Conservation (phyloP, 2,797 vertebrate genomes). For the Cirrhinus molitorella region DNA sequence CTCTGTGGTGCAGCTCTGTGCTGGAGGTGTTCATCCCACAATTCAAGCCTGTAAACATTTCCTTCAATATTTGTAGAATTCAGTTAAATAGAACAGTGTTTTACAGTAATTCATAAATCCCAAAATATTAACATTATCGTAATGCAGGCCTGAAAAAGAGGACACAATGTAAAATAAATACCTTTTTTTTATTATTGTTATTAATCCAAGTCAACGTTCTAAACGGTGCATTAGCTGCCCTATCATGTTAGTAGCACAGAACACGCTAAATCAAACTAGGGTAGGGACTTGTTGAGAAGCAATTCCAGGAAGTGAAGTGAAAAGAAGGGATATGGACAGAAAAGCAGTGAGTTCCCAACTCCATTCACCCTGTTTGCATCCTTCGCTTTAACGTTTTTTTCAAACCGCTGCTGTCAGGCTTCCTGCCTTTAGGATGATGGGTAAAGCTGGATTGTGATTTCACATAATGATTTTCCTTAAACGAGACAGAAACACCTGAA, state of each 20-base stretch:
- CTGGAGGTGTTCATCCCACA: slow-evolving; percentile 8
- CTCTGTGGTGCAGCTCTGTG: slow-evolving; percentile 29
- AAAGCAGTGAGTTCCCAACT: slow-evolving; percentile 36
- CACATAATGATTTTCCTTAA: slow-evolving; percentile 58
- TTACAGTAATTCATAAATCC: slow-evolving; percentile 24
- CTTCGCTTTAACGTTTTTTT: slow-evolving; percentile 47
- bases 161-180: slow-evolving; percentile 14
- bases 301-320: slow-evolving; percentile 50
- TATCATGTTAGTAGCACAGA: slow-evolving; percentile 37
- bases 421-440: slow-evolving; percentile 60
- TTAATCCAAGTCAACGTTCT: slow-evolving; percentile 25
- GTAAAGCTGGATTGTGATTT: slow-evolving; percentile 70
- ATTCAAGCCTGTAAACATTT: background rate
- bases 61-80: background rate
- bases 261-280: slow-evolving; percentile 21
- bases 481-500: slow-evolving; percentile 30
- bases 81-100: slow-evolving; percentile 13
- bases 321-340: slow-evolving; percentile 39
- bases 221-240: slow-evolving; percentile 39
- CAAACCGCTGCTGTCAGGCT: slow-evolving; percentile 59
- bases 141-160: slow-evolving; percentile 32
- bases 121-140: slow-evolving; percentile 12
- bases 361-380: slow-evolving; percentile 42
- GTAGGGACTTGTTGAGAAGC: slow-evolving; percentile 32
- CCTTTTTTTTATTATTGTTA: background rate